Evolutionary conservation across 2,113 vertebrate species (phyloP).

Genomic region (Hassar affinis): DNA sequence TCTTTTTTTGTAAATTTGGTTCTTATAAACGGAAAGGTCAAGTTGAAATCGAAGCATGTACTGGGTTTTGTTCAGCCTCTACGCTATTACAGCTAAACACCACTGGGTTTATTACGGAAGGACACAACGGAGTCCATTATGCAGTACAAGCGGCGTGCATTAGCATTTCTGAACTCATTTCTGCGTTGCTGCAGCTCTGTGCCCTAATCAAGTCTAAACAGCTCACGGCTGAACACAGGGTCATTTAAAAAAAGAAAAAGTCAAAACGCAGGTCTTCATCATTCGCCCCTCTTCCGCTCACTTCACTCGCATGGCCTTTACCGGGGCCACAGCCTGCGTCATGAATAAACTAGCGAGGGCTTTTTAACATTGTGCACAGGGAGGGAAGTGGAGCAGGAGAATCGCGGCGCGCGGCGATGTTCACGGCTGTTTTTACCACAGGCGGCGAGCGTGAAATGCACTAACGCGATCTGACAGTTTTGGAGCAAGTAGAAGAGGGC

Average conservation of each 20-base stretch:
- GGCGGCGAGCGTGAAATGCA: slow-evolving; percentile 86
- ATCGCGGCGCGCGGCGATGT: slow-evolving; percentile 85
- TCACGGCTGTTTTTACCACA: slow-evolving; percentile 91
- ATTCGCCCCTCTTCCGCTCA: slow-evolving; percentile 46
- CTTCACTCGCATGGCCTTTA: slow-evolving; percentile 66
- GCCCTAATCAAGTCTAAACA: background rate
- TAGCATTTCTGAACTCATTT: slow-evolving; percentile 31
- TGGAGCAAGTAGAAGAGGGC: slow-evolving; percentile 91
- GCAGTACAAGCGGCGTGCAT: background rate
- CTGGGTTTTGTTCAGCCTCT: background rate
- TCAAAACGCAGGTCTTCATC: background rate
- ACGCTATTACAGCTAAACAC: background rate
- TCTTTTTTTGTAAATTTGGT: too few species aligned
- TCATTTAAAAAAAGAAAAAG: background rate
- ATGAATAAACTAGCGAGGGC: slow-evolving; percentile 65
- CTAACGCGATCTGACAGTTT: slow-evolving; percentile 96
- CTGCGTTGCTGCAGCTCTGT: background rate
- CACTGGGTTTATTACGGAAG: slow-evolving; percentile 15
- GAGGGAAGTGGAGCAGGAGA: slow-evolving; percentile 95
- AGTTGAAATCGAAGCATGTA: background rate
- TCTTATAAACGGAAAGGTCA: slow-evolving; percentile 5
- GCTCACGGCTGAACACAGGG: slow-evolving; percentile 23
- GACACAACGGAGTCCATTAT: slow-evolving; percentile 13
- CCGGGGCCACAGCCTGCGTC: slow-evolving; percentile 59
- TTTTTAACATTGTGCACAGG: slow-evolving; percentile 72